These are phyloP conservation scores for Tipula confusa DNA, from an alignment of 2,888 invertebrate genomes.

Conservation along the genomic window DNA sequence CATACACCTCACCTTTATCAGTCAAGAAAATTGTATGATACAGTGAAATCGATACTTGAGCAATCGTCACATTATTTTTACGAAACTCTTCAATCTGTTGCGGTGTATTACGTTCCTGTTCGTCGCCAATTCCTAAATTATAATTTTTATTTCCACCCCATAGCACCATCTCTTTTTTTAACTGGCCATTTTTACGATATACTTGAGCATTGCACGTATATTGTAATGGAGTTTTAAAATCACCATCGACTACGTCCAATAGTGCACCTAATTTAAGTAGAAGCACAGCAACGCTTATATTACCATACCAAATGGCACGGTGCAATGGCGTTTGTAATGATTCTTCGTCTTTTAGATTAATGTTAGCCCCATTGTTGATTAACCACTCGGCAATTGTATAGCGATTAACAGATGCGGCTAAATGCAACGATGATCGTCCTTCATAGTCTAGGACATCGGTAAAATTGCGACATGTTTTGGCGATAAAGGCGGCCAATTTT, in stretches of 20 bases:
- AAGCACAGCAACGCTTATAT: constrained; percentile 66
- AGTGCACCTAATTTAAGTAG: constrained; percentile 61
- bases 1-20: constrained; percentile 54
- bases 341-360: constrained; percentile 44
- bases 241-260: constrained; percentile 44
- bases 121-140: constrained; percentile 70
- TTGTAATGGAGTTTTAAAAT: constrained; percentile 45
- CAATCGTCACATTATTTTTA: constrained; percentile 56
- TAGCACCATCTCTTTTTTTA: constrained; percentile 63
- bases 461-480: constrained; percentile 59
- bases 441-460: constrained; percentile 55
- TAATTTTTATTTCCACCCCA: constrained; percentile 86
- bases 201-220: constrained; percentile 37
- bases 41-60: constrained; percentile 53
- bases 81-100: constrained; percentile 66
- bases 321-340: constrained; percentile 77
- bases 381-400: constrained; percentile 69
- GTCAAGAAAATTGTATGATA: constrained; percentile 48
- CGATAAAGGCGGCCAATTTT: constrained; percentile 57
- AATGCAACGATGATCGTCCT: constrained; percentile 75
- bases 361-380: constrained; percentile 52
- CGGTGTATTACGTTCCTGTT: constrained; percentile 59
- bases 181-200: constrained; percentile 54
- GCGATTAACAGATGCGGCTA: constrained; percentile 71
- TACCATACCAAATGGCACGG: constrained; percentile 76